Evolutionary conservation across 1,140 invertebrate genomes (phyloP), one percentile per base, ranked within the genome.

Genomic region (Prorops nasuta): DNA sequence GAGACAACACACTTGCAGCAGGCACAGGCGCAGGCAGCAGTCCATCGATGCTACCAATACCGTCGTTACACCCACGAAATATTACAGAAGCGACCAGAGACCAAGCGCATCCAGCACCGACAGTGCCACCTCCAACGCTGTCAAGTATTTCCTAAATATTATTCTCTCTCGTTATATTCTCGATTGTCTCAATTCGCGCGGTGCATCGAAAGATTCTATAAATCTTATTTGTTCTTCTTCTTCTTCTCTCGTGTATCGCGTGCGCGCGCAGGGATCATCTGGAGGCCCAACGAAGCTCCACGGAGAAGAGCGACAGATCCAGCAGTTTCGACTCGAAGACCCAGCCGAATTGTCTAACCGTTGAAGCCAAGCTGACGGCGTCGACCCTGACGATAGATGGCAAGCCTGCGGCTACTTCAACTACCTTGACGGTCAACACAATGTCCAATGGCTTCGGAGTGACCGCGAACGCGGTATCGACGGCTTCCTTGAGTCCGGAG

Each of bases 91-190:
- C 61, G 84, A 86, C 64, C 85, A 87, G 65, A 79, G 88, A 55
- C 87, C 89, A n/a, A 88, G 86, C 18, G 89, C 88, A 58, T 89
- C 88, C 15, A 89, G 88, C 44, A 88, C 85, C 8, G 88, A 89
- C 74, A 86, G 84, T 18, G 61, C 69, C 2, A 64, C 67, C 3
- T 76, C 73, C 45, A 71, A 66, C 52, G 72, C 70, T 15, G 66
- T 74, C 47, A 73, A 71, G 75, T 76, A 54, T 10, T 21, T 51
- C n/a, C n/a, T 19, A n/a, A n/a, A n/a, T n/a, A n/a, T n/a, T n/a
- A n/a, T n/a, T n/a, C n/a, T n/a, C n/a, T n/a, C n/a, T n/a, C n/a
- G n/a, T n/a, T n/a, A n/a, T n/a, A n/a, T n/a, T n/a, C n/a, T n/a
- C n/a, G n/a, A n/a, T n/a, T n/a, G n/a, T n/a, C n/a, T n/a, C n/a